Evolutionary conservation across 1,140 invertebrate species (phyloP).

Genomic region (Portunus trituberculatus): DNA sequence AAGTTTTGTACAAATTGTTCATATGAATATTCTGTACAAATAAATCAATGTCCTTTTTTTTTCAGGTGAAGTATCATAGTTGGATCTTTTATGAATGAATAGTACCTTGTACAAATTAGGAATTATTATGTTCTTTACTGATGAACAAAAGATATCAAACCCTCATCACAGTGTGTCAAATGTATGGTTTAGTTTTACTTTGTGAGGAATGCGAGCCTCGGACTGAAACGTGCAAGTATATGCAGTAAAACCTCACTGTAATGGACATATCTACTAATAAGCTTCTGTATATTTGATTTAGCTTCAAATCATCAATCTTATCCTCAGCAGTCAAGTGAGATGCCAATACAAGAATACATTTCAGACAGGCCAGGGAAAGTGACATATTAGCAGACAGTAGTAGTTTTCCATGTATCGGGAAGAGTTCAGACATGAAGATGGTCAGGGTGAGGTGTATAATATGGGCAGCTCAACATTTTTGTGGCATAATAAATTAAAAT

Average conservation of each 20-base stretch:
- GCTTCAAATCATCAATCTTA: no score
- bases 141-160: background rate
- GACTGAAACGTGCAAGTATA: no score
- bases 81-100: background rate
- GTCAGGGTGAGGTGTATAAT: no score
- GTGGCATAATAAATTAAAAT: no score
- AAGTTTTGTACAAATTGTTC: conserved; percentile 24
- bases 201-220: background rate
- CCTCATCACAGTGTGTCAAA: background rate
- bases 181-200: background rate
- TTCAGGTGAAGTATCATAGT: background rate
- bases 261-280: background rate
- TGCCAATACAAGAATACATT: no score
- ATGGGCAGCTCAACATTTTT: no score
- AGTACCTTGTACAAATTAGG: background rate
- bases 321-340: no score
- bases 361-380: no score
- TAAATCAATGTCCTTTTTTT: background rate
- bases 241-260: background rate
- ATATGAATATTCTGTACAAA: background rate
- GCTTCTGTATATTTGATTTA: no score
- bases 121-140: background rate
- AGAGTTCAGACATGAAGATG: no score
- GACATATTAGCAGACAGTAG: no score
- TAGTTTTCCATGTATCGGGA: no score